Base-by-base conservation (phyloP, 2,888 invertebrate species). In the Brachyptera putata region DNA sequence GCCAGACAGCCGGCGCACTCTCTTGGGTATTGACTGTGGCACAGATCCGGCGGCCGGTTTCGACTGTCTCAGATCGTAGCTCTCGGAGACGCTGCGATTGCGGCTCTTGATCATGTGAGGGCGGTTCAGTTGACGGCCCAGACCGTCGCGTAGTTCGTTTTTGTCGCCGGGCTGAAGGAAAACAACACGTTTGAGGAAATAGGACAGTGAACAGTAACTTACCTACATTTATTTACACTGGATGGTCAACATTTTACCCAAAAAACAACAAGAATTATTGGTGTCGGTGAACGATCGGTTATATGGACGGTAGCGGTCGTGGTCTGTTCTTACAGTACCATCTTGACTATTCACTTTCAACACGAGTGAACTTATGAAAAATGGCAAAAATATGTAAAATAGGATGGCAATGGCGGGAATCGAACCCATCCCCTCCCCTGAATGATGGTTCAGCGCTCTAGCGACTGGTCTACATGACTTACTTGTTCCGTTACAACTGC, bases 81-180 rank as follows among this genome's bases (percentile, higher is more conserved):
- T 85, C 70, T 86, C 86, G 0, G 85, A 86, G 11, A 84, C 80
- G 67, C 85, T 86, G 61, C 86, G 80, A 71, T 84, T 82, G 30
- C 86, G 79, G 56, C 79, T 75, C 62, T 81, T 78, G 62, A 77
- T 76, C 7, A 14, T 77, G 74, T 48, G 79, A 75, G 61, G 75
- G 70, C 1, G 76, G 77, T 39, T 56, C 21, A 59, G 25, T 36
- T 68, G 64, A 1, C 74, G 69, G 65, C 79, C 77, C 63, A 79
- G 77, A 58, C 77, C 76, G 69, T 80, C 61, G 16, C 65, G 56
- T 46, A 64, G 49, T 34, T 64, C 66, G 57, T 65, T 61, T 24
- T 64, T 64, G 34, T 64, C 65, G 9, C 63, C 62, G 14, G 65
- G 64, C 63, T 64, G 59, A 30, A 58, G 46, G 11, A 41, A 36